A percentile compares a stretch with the other conserved stretches of the same genome.
Evolutionary conservation across 2,797 vertebrate genomes (phyloP).

Genomic region (Tauraco hartlaubi): DNA sequence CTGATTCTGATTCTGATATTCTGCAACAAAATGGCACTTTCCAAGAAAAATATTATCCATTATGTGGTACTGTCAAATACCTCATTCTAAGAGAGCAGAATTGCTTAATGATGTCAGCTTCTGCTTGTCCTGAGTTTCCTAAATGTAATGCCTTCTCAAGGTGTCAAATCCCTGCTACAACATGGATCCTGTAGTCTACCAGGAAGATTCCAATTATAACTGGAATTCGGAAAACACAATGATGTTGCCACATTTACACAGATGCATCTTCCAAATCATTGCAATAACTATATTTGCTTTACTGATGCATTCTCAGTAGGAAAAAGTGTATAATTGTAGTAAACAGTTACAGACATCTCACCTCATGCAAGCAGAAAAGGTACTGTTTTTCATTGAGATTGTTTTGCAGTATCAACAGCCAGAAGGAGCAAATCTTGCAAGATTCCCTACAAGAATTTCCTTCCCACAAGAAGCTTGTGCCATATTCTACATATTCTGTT

Average conservation of each 20-base stretch:
- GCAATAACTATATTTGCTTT: neutral
- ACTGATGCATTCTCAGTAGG: neutral
- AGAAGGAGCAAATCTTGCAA: neutral
- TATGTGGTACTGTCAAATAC: neutral
- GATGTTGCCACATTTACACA: neutral
- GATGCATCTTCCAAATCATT: neutral
- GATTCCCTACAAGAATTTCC: neutral
- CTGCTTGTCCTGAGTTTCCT: neutral
- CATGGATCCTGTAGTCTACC: neutral
- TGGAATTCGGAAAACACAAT: neutral
- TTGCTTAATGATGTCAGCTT: neutral
- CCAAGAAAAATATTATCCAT: neutral
- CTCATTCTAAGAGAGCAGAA: neutral
- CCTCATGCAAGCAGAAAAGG: neutral
- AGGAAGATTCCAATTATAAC: neutral
- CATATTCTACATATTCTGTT: neutral
- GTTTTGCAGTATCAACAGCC: neutral
- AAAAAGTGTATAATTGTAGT: neutral
- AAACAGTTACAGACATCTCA: neutral
- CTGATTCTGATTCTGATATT: neutral
- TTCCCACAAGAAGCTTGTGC: neutral
- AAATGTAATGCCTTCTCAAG: neutral
- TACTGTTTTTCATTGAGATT: neutral
- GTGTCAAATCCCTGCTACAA: neutral
- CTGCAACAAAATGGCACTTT: neutral